These are phyloP conservation scores for Ametastegia equiseti DNA, from an alignment of 2,888 invertebrate species.

Conservation along the genomic window DNA sequence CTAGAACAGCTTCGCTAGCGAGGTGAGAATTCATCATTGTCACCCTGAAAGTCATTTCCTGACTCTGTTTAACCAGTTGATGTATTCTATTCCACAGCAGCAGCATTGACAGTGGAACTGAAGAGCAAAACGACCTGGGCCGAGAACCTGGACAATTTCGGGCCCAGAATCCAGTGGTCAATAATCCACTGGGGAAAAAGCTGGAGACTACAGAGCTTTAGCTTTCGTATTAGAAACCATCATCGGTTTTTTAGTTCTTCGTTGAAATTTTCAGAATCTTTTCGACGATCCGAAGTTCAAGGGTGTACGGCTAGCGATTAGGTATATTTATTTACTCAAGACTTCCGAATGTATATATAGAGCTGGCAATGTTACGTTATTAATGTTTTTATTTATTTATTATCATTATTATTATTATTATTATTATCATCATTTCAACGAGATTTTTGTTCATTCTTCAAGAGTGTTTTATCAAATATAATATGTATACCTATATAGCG, in stretches of 20 bases:
- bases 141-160: conserved; percentile 62
- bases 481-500: background rate
- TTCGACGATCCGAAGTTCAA: background rate
- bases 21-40: conserved; percentile 62
- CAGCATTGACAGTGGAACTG: conserved; percentile 68
- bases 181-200: conserved; percentile 71
- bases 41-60: conserved; percentile 13
- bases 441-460: background rate
- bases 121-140: conserved; percentile 74
- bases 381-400: conserved; percentile 37
- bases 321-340: conserved; percentile 11
- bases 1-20: conserved; percentile 69
- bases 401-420: background rate
- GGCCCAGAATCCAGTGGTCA: conserved; percentile 66
- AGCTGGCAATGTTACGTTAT: conserved; percentile 22
- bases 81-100: conserved; percentile 55
- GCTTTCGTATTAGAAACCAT: background rate
- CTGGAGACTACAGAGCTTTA: conserved; percentile 71
- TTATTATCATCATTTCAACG: background rate
- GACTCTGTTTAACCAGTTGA: background rate
- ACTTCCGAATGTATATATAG: conserved; percentile 12
- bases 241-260: background rate
- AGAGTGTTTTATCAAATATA: background rate
- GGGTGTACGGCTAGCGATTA: conserved; percentile 16
- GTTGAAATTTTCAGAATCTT: background rate